phyloP scores from a whole-genome alignment of 2,888 invertebrate species.

The Limnephilus auricula region DNA sequence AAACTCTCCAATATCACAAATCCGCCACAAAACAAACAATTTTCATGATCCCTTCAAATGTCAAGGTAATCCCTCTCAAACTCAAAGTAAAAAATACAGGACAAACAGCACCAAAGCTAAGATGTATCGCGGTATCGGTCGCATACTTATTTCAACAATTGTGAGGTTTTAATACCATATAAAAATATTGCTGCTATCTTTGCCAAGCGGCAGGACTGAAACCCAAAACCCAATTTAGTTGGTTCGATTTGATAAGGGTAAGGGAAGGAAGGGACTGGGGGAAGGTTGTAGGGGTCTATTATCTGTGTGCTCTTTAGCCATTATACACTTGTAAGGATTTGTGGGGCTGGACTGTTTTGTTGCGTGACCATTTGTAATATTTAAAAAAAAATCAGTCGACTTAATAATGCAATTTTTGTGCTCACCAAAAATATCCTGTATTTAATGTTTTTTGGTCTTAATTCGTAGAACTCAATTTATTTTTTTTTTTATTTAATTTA shows the following conservation, averaged over 20 bases:
- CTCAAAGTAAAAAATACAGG: slow-evolving; percentile 30
- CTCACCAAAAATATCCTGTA: neutral
- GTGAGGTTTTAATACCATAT: slow-evolving; percentile 48
- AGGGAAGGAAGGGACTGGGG: neutral
- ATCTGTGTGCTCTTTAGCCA: neutral
- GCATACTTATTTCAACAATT: neutral
- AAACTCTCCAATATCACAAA: slow-evolving; percentile 24
- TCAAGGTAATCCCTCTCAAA: slow-evolving; percentile 32
- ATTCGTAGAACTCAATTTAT: too few relatives aligned
- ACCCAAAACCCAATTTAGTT: slow-evolving; percentile 63
- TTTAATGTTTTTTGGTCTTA: too few relatives aligned
- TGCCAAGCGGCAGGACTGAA: slow-evolving; percentile 49
- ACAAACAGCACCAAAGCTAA: slow-evolving; percentile 33
- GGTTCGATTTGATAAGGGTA: slow-evolving; percentile 55
- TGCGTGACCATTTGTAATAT: neutral
- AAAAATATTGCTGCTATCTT: slow-evolving; percentile 51
- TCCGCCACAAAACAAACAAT: slow-evolving; percentile 43
- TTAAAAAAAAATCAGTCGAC: too few relatives aligned
- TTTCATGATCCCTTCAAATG: slow-evolving; percentile 38
- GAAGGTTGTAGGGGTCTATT: neutral
- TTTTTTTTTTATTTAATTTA: too few relatives aligned
- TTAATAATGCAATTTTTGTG: neutral
- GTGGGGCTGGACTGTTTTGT: slow-evolving; percentile 13
- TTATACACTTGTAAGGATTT: slow-evolving; percentile 43
- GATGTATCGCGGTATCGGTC: slow-evolving; percentile 14